These are phyloP conservation scores for Drosophila affinis DNA, from an alignment of 2,888 invertebrate genomes.

Conservation along the genomic window DNA sequence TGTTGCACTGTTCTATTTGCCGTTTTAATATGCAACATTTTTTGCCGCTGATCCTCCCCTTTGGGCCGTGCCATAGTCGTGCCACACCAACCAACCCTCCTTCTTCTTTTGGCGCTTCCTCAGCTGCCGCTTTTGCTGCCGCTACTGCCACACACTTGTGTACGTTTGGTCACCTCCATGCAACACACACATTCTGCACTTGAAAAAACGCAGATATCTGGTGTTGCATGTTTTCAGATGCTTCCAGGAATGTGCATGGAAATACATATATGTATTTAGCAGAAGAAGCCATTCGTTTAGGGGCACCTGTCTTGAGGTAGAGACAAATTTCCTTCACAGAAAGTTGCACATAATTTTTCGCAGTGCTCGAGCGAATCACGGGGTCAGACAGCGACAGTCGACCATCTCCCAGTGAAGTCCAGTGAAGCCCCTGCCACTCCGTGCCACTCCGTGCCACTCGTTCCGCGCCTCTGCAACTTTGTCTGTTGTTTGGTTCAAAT, in stretches of 20 bases:
- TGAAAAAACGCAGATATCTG: background rate
- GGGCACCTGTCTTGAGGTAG: background rate
- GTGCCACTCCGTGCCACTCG: background rate
- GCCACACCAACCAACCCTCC: background rate
- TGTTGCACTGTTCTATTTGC: constrained; percentile 74
- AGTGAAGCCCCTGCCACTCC: background rate
- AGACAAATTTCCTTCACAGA: no score
- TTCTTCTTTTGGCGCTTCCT: background rate
- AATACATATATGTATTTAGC: no score
- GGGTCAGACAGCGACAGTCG: background rate
- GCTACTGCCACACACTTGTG: constrained; percentile 38
- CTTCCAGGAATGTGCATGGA: no score
- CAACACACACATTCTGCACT: constrained; percentile 26
- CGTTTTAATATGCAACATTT: constrained; percentile 76
- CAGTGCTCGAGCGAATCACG: background rate
- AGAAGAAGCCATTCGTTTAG: background rate
- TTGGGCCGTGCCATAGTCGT: constrained; percentile 2
- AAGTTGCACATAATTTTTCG: background rate
- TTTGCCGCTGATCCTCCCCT: constrained; percentile 43
- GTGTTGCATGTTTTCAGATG: no score
- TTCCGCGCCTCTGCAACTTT: constrained; percentile 35
- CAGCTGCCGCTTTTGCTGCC: background rate
- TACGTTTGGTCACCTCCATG: constrained; percentile 76
- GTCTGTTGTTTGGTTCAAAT: constrained; percentile 74
- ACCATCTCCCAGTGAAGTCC: background rate